A percentile compares a stretch with the other conserved stretches of the same genome.
These are phyloP conservation scores for Crenichthys baileyi DNA, from an alignment of 2,797 vertebrate genomes.

Conservation along the genomic window DNA sequence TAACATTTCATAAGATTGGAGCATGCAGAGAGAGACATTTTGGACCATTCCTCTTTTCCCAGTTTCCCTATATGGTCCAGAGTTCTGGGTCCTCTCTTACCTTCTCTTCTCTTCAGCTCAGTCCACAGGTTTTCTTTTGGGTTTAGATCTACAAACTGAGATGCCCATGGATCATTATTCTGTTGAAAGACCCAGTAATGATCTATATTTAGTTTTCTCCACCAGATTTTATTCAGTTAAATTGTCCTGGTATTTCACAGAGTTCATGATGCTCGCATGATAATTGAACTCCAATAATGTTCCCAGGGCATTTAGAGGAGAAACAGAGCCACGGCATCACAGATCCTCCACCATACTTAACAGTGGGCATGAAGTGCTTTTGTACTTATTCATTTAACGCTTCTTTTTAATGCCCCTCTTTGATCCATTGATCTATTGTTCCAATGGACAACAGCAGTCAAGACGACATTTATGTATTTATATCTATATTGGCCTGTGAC, in stretches of 20 bases:
- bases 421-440: too few species aligned
- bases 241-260: background rate
- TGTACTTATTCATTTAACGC: background rate
- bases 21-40: background rate
- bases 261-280: background rate
- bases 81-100: too few species aligned
- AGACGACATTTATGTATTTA: too few species aligned
- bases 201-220: background rate
- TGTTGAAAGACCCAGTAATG: background rate
- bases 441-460: too few species aligned
- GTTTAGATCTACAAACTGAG: background rate
- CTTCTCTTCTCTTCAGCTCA: background rate
- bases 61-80: background rate
- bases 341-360: background rate
- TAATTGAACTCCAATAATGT: background rate
- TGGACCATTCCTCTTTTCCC: background rate
- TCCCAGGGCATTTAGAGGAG: background rate
- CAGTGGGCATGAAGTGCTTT: background rate
- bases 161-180: background rate
- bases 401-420: too few species aligned
- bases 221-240: background rate
- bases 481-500: background rate
- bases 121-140: background rate
- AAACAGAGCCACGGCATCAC: background rate
- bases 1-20: background rate